phyloP scores from a whole-genome alignment of 2,888 invertebrate species.

The Palloptera scutellata region DNA sequence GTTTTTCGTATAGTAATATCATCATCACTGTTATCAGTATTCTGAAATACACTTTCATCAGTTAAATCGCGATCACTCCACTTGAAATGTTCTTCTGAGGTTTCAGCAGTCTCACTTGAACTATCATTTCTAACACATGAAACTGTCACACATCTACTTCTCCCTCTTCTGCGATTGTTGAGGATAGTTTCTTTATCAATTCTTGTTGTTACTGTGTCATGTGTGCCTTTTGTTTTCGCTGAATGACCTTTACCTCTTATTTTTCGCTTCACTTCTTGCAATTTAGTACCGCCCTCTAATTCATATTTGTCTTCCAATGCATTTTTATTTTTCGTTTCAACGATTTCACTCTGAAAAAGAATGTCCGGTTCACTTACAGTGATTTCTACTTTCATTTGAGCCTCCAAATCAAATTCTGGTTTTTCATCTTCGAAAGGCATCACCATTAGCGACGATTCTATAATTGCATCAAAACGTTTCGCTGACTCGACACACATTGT shows the following conservation, averaged over 20 bases:
- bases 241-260: neutral
- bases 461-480: slow-evolving; percentile 28
- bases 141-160: neutral
- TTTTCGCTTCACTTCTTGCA: neutral
- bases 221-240: neutral
- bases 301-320: neutral
- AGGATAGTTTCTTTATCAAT: too few species aligned
- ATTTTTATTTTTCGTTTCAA: too few species aligned
- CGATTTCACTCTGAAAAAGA: neutral
- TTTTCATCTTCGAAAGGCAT: slow-evolving; percentile 28
- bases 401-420: slow-evolving; percentile 23
- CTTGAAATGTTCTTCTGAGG: neutral
- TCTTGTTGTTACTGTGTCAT: too few species aligned
- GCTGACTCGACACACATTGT: slow-evolving; percentile 40
- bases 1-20: neutral
- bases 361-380: slow-evolving; percentile 18
- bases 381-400: slow-evolving; percentile 13
- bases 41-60: neutral
- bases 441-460: slow-evolving; percentile 2
- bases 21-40: neutral
- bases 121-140: neutral
- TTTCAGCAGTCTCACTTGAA: neutral
- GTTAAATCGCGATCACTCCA: neutral
- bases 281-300: neutral
- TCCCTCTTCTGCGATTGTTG: neutral